Conservation (phyloP, 1,140 invertebrate species). For the Brachionus manjavacas region DNA sequence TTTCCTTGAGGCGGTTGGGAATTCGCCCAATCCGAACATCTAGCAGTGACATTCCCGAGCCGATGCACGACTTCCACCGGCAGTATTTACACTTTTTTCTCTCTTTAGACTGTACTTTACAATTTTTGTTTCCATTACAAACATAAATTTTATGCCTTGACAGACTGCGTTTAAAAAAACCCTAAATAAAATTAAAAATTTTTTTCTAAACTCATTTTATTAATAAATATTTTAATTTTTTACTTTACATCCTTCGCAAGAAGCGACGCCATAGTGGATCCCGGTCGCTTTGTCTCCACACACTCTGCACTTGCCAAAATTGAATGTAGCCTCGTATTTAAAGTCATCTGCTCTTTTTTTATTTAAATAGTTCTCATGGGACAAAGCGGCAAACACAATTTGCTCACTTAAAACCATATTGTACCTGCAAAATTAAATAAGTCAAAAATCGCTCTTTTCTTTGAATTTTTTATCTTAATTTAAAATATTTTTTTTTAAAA, state of each 20-base stretch:
- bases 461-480: neutral
- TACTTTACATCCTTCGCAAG: slow-evolving; percentile 37
- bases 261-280: slow-evolving; percentile 43
- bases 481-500: neutral
- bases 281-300: slow-evolving; percentile 17
- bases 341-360: neutral
- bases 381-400: neutral
- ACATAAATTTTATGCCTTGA: slow-evolving; percentile 48
- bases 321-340: neutral
- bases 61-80: slow-evolving; percentile 50
- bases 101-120: slow-evolving; percentile 50
- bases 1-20: slow-evolving; percentile 53
- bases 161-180: slow-evolving; percentile 44
- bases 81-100: slow-evolving; percentile 55
- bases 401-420: neutral
- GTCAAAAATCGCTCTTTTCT: neutral
- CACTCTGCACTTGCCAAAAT: slow-evolving; percentile 2
- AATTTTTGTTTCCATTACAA: slow-evolving; percentile 52
- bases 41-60: slow-evolving; percentile 52
- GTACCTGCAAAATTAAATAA: neutral
- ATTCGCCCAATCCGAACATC: slow-evolving; percentile 53
- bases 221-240: slow-evolving; percentile 49
- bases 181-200: no score
- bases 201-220: no score
- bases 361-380: neutral